Percentiles rank a stretch among this genome's conserved stretches.
These are phyloP conservation scores for Lissocephala sabroskyi DNA, from an alignment of 2,888 invertebrate species.

Conservation along the genomic window DNA sequence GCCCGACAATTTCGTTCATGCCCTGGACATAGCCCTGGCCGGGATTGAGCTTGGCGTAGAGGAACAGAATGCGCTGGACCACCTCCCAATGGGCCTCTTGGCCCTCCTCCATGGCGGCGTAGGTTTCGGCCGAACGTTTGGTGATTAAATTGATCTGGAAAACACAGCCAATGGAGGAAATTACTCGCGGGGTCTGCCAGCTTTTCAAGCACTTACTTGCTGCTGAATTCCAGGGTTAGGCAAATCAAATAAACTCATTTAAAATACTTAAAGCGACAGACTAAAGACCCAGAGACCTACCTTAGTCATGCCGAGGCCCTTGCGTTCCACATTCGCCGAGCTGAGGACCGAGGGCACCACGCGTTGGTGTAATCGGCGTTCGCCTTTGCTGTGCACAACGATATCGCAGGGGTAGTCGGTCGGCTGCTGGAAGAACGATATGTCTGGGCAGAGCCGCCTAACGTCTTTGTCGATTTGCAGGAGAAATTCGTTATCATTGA, in stretches of 20 bases:
- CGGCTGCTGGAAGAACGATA: slow-evolving; percentile 96
- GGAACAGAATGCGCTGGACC: slow-evolving; percentile 94
- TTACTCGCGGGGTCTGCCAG: no score
- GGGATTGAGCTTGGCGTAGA: slow-evolving; percentile 98
- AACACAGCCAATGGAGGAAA: background rate
- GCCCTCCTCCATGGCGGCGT: slow-evolving; percentile 88
- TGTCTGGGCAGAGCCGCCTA: slow-evolving; percentile 93
- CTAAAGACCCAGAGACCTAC: slow-evolving; percentile 77
- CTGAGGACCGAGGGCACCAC: slow-evolving; percentile 90
- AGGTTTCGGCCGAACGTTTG: slow-evolving; percentile 85
- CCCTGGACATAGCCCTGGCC: slow-evolving; percentile 98
- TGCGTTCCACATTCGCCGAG: slow-evolving; percentile 89
- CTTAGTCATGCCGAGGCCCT: slow-evolving; percentile 91
- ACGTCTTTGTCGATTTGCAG: slow-evolving; percentile 99
- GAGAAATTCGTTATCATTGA: slow-evolving; percentile 97
- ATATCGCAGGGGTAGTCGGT: slow-evolving; percentile 91
- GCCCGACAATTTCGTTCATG: slow-evolving; percentile 99
- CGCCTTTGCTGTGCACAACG: slow-evolving; percentile 84
- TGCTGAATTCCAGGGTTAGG: slow-evolving; percentile 36
- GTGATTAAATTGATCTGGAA: slow-evolving; percentile 79
- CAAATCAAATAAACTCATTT: no score
- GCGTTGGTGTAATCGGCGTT: slow-evolving; percentile 88
- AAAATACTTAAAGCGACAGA: no score
- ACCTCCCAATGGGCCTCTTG: slow-evolving; percentile 99
- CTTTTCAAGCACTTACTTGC: slow-evolving; percentile 62